Percentiles rank a stretch among this genome's conserved stretches.
phyloP scores from a whole-genome alignment of 2,888 invertebrate species.

The Heliconius erato region DNA sequence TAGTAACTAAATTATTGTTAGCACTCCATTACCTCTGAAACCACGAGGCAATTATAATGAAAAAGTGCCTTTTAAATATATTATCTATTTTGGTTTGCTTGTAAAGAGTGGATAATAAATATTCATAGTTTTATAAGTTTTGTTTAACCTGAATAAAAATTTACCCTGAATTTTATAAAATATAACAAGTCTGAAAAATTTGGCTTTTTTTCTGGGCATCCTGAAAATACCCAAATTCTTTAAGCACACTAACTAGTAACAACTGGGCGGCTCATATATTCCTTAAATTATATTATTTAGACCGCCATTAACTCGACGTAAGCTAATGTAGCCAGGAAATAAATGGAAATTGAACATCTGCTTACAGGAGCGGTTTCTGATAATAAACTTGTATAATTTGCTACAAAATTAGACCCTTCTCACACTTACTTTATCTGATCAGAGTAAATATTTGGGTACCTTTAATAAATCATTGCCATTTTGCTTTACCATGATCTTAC shows the following conservation, averaged over 20 bases:
- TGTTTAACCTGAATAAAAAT: too few relatives aligned
- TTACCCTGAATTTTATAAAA: neutral
- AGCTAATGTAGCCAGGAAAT: conserved; percentile 33
- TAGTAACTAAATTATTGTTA: conserved; percentile 13
- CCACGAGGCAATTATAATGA: neutral
- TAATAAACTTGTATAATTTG: conserved; percentile 39
- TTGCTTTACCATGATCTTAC: conserved; percentile 12
- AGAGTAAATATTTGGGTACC: conserved; percentile 19
- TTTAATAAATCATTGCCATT: conserved; percentile 12
- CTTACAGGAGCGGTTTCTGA: conserved; percentile 40
- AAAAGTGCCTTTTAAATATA: neutral
- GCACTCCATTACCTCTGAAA: neutral
- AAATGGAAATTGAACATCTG: conserved; percentile 49
- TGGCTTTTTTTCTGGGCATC: neutral
- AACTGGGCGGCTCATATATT: conserved; percentile 50
- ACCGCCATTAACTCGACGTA: conserved; percentile 42
- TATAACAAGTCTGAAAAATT: neutral
- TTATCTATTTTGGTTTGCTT: neutral
- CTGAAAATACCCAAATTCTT: neutral
- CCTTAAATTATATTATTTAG: conserved; percentile 50
- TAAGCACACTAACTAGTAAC: conserved; percentile 23
- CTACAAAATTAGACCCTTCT: conserved; percentile 28
- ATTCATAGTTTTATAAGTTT: too few relatives aligned
- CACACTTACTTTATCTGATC: conserved; percentile 30
- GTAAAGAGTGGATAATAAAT: too few relatives aligned